Evolutionary conservation across 2,888 invertebrate species (phyloP).

Genomic region (Silvanus unidentatus): DNA sequence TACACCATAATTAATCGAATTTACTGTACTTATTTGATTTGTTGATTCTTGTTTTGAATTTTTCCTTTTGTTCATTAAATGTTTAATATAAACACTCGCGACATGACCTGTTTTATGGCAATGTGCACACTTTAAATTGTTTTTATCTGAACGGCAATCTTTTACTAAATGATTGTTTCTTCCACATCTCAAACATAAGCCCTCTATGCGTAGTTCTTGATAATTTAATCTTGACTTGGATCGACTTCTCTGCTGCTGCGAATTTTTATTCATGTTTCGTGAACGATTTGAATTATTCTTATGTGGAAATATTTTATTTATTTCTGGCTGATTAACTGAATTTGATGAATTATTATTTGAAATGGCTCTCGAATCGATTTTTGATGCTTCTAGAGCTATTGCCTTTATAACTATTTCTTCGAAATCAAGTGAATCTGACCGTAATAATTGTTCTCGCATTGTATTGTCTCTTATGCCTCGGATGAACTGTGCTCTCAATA

Average conservation of each 20-base stretch:
- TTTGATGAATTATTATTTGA: background rate
- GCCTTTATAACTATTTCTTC: slow-evolving; percentile 13
- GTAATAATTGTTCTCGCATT: slow-evolving; percentile 11
- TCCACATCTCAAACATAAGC: slow-evolving; percentile 6
- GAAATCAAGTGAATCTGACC: slow-evolving; percentile 7
- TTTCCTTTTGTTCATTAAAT: no score
- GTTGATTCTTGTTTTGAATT: no score
- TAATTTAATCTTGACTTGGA: background rate
- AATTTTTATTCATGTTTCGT: no score
- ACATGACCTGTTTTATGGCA: no score
- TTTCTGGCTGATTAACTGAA: no score
- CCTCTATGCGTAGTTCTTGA: background rate
- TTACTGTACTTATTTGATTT: no score
- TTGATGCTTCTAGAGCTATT: slow-evolving; percentile 13
- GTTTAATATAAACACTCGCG: no score
- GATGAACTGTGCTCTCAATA: slow-evolving; percentile 6
- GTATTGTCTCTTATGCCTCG: slow-evolving; percentile 6
- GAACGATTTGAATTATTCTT: no score
- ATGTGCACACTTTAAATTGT: no score
- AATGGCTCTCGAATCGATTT: slow-evolving; percentile 8
- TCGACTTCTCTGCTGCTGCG: background rate
- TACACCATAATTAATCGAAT: no score
- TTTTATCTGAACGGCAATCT: slow-evolving; percentile 1
- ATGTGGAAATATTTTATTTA: no score
- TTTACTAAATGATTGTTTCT: slow-evolving; percentile 5